Conservation (phyloP, 2,797 vertebrate genomes). For the Dipus sagitta region DNA sequence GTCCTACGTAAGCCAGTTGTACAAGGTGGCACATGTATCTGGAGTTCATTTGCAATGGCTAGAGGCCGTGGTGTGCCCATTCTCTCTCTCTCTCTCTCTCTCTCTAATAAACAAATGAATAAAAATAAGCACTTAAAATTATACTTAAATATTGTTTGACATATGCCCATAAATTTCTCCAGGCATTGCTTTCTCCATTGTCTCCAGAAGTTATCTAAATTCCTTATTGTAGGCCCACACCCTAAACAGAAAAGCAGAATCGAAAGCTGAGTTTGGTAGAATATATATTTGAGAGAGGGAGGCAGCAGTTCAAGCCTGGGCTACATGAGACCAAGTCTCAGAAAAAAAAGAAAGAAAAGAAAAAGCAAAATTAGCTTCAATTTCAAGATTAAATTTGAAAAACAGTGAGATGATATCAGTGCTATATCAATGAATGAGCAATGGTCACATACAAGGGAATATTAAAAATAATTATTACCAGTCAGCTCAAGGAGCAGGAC, state of each 20-base stretch:
- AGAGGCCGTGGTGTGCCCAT: too few relatives aligned
- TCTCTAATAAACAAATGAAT: too few relatives aligned
- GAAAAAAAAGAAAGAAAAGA: too few relatives aligned
- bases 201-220: neutral
- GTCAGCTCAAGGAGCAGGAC: conserved; percentile 45
- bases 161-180: neutral
- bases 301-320: neutral
- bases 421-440: conserved; percentile 6
- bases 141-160: conserved; percentile 34
- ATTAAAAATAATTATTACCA: conserved; percentile 4
- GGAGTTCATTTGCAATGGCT: too few relatives aligned
- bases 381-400: conserved; percentile 62
- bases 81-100: too few relatives aligned
- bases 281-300: neutral
- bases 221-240: neutral
- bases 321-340: too few relatives aligned
- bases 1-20: too few relatives aligned
- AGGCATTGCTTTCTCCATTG: neutral
- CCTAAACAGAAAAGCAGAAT: conserved; percentile 59
- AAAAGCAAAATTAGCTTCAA: too few relatives aligned
- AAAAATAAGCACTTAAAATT: neutral
- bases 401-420: conserved; percentile 29
- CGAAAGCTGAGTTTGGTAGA: neutral
- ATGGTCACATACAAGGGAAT: neutral
- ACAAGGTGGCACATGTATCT: too few relatives aligned